These are phyloP conservation scores for Myrmecophaga tridactyla DNA, from an alignment of 2,113 vertebrate genomes.

Conservation along the genomic window DNA sequence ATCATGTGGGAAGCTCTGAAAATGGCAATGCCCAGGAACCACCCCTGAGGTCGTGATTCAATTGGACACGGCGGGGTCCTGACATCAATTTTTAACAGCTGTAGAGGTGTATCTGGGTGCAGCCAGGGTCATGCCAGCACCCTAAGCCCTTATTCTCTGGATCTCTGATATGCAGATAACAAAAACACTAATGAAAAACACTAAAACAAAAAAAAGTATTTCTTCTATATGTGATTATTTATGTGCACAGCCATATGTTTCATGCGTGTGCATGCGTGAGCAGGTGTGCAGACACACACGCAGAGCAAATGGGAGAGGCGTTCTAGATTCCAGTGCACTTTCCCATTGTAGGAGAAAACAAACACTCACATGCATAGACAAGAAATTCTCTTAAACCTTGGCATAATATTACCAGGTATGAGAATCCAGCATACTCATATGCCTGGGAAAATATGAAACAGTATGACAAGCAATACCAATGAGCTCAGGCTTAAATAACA, in stretches of 20 bases:
- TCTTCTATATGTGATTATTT: background rate
- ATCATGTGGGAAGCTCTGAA: background rate
- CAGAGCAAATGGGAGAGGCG: too few relatives aligned
- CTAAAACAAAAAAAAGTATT: too few relatives aligned
- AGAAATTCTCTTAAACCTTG: background rate
- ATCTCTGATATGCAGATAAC: too few relatives aligned
- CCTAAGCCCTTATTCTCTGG: too few relatives aligned
- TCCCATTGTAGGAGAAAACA: background rate
- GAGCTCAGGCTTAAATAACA: accelerated
- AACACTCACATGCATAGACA: accelerated
- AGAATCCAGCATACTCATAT: background rate
- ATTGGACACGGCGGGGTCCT: accelerated
- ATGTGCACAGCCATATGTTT: too few relatives aligned
- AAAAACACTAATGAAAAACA: background rate
- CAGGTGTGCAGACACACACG: accelerated
- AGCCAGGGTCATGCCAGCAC: accelerated
- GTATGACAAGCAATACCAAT: accelerated
- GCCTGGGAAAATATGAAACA: background rate
- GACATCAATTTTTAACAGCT: accelerated
- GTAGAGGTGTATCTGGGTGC: accelerated
- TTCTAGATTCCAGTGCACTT: accelerated
- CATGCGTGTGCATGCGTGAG: accelerated
- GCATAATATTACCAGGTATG: background rate
- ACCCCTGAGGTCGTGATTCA: background rate
- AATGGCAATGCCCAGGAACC: background rate